These are phyloP conservation scores for Bombus picipes DNA, from an alignment of 1,140 invertebrate genomes.

Conservation along the genomic window DNA sequence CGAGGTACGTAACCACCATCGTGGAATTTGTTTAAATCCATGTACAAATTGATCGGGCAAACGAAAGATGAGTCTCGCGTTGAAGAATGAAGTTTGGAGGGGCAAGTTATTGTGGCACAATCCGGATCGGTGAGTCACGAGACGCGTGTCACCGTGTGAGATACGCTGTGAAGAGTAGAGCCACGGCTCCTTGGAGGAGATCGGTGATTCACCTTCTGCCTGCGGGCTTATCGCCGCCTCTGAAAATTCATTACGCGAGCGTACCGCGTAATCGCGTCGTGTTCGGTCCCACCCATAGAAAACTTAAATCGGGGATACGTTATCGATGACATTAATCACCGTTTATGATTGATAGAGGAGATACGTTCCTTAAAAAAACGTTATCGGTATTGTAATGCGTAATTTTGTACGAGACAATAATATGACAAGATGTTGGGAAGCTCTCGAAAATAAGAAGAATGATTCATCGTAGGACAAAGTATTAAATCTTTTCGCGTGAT, in stretches of 20 bases:
- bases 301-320: background rate
- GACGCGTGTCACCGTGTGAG: slow-evolving; percentile 30
- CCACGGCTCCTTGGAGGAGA: background rate
- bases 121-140: slow-evolving; percentile 50
- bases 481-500: background rate
- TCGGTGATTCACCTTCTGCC: slow-evolving; percentile 49
- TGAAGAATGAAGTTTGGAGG: background rate
- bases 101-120: slow-evolving; percentile 27
- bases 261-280: background rate
- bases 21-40: background rate
- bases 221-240: background rate
- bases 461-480: background rate
- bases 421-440: background rate
- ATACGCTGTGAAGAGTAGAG: slow-evolving; percentile 1
- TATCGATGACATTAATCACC: slow-evolving; percentile 8
- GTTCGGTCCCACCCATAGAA: background rate
- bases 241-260: slow-evolving; percentile 42
- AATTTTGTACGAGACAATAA: background rate
- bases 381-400: background rate
- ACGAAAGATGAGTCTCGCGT: background rate
- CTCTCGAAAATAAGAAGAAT: background rate
- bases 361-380: no score
- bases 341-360: background rate
- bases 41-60: background rate
- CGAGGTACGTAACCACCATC: no score